A percentile compares a stretch with the other conserved stretches of the same genome.
These are phyloP conservation scores for Nyctereutes procyonoides DNA, from an alignment of 2,113 vertebrate species.

Conservation along the genomic window DNA sequence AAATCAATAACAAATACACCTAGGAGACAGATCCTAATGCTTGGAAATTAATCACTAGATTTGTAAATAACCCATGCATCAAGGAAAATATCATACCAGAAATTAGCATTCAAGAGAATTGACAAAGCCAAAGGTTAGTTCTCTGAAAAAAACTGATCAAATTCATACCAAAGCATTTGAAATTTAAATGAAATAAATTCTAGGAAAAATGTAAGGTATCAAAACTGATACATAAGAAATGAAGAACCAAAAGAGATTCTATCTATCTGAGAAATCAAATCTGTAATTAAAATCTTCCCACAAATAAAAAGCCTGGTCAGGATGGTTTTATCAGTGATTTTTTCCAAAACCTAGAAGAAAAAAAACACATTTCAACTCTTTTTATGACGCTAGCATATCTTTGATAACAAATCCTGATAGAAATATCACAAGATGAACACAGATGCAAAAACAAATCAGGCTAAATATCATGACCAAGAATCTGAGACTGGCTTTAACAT, in stretches of 20 bases:
- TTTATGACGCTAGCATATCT: neutral
- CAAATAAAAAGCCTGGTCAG: neutral
- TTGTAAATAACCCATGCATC: conserved; percentile 1
- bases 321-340: neutral
- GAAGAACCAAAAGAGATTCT: neutral
- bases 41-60: neutral
- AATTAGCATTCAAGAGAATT: conserved; percentile 6
- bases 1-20: neutral
- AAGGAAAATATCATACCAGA: neutral
- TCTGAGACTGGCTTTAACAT: neutral
- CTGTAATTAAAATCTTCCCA: neutral
- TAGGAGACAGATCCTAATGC: neutral
- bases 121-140: neutral
- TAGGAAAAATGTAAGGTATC: neutral
- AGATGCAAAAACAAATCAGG: neutral
- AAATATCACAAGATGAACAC: neutral
- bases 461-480: neutral
- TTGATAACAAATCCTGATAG: neutral
- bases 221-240: conserved; percentile 27
- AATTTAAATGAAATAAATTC: conserved; percentile 10
- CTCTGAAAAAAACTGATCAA: neutral
- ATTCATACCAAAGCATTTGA: neutral
- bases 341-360: neutral
- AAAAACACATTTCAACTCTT: neutral
- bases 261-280: neutral